Conservation (phyloP, 2,888 invertebrate genomes). For the Lathronympha strigana region DNA sequence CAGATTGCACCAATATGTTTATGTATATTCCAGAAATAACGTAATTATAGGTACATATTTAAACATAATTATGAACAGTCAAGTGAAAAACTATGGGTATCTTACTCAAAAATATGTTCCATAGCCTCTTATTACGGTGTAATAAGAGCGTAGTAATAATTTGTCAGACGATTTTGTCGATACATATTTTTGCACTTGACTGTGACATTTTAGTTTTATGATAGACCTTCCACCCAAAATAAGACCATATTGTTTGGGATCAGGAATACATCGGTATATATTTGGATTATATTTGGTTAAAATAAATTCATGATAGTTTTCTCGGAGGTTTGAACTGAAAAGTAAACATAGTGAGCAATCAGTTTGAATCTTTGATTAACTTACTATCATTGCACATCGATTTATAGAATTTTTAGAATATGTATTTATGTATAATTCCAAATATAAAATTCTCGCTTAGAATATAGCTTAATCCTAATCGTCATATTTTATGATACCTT, state of each 20-base stretch:
- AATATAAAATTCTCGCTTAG: slow-evolving; percentile 58
- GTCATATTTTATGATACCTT: slow-evolving; percentile 56
- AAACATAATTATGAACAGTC: no score
- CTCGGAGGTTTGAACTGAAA: slow-evolving; percentile 70
- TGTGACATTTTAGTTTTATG: neutral
- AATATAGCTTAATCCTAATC: slow-evolving; percentile 61
- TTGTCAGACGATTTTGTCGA: no score
- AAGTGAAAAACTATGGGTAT: no score
- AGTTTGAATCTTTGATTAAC: slow-evolving; percentile 72
- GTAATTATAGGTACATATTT: no score
- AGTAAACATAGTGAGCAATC: slow-evolving; percentile 1
- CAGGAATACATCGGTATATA: neutral
- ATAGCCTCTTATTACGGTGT: no score
- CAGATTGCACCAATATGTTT: no score
- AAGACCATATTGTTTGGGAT: neutral
- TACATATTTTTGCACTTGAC: no score
- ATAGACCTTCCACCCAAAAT: neutral
- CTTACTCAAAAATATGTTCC: no score
- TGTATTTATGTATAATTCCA: slow-evolving; percentile 56
- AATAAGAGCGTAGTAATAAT: no score
- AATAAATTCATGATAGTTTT: slow-evolving; percentile 61
- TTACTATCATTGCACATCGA: slow-evolving; percentile 60
- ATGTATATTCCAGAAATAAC: no score
- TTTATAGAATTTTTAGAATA: slow-evolving; percentile 22
- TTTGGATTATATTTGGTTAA: slow-evolving; percentile 3